Evolutionary conservation across 2,888 invertebrate species (phyloP), one percentile per base, ranked within the genome.

Genomic region (Synergus itoensis): DNA sequence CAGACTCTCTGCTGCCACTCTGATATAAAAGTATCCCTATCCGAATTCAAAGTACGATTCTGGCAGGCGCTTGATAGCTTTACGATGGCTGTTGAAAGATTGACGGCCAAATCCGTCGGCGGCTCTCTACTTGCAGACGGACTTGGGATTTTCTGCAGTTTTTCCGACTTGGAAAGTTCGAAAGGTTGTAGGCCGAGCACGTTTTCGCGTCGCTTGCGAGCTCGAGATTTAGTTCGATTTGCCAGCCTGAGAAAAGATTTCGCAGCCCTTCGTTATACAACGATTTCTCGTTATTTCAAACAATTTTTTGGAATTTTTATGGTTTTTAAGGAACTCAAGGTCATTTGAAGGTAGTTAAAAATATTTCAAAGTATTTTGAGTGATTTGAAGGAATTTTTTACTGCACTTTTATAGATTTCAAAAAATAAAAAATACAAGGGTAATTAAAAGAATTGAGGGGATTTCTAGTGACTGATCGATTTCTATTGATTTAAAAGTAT

Each of bases 41-140:
- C 18, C 60, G 80, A 79, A 82, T 80, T 78, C 80, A 81, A 78
- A 78, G 83, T 63, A 82, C 83, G 86, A 82, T 81, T 84, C 82
- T 80, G 85, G 82, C 83, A 83, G 81, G 81, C 80, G 82, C 81
- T 83, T 86, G 91, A 90, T 89, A 88, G 89, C 86, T 89, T 88
- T 87, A 88, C 90, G 90, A 86, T 86, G 83, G 76, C 80, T 83
- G 90, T 81, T 86, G 90, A 91, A 89, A 91, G 91, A 91, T 91
- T 89, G 91, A 91, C 92, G 91, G 86, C 81, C 88, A 86, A 86
- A 90, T 91, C 91, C 89, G 88, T 90, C 91, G 88, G 85, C 89
- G 84, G 85, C 83, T 88, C 85, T 85, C 81, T 82, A 85, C 86
- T 87, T 88, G 85, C 84, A 87, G 83, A 85, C 84, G 86, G 83